phyloP scores from a whole-genome alignment of 2,888 invertebrate genomes.

The Rhagophthalmus giganteus region DNA sequence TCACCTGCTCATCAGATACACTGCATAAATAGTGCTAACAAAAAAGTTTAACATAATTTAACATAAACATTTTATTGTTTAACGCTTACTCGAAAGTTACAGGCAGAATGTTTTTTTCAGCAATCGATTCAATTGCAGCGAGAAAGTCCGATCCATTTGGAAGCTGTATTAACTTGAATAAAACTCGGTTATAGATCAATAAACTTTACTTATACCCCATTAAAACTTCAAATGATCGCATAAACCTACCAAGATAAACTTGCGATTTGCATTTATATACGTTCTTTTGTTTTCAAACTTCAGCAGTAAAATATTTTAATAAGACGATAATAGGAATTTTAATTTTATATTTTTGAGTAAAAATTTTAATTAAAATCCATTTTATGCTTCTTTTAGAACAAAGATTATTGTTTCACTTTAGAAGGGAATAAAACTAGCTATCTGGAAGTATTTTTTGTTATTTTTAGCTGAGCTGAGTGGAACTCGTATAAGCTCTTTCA shows the following conservation, averaged over 20 bases:
- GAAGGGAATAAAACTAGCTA: constrained; percentile 30
- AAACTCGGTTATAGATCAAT: constrained; percentile 46
- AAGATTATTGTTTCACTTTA: constrained; percentile 33
- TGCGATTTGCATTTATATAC: constrained; percentile 51
- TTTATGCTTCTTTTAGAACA: constrained; percentile 28
- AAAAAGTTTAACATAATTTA: no score
- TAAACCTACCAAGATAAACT: constrained; percentile 48
- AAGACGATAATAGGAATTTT: constrained; percentile 36
- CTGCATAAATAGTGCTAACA: no score
- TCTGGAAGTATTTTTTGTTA: constrained; percentile 37
- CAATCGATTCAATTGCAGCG: constrained; percentile 28
- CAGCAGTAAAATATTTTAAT: constrained; percentile 38
- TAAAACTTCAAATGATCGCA: constrained; percentile 48
- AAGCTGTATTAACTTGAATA: constrained; percentile 37
- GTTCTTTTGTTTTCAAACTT: constrained; percentile 46
- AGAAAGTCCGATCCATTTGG: constrained; percentile 32
- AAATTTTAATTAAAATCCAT: constrained; percentile 39
- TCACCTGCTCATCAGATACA: no score
- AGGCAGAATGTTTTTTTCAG: no score
- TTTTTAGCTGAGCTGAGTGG: constrained; percentile 42
- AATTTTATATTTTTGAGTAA: constrained; percentile 26
- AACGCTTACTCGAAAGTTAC: no score
- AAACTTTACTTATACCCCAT: constrained; percentile 48
- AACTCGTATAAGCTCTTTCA: constrained; percentile 45
- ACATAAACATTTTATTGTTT: no score